Evolutionary conservation across 2,113 vertebrate species (phyloP).

Genomic region (Ancistrus triradiatus): DNA sequence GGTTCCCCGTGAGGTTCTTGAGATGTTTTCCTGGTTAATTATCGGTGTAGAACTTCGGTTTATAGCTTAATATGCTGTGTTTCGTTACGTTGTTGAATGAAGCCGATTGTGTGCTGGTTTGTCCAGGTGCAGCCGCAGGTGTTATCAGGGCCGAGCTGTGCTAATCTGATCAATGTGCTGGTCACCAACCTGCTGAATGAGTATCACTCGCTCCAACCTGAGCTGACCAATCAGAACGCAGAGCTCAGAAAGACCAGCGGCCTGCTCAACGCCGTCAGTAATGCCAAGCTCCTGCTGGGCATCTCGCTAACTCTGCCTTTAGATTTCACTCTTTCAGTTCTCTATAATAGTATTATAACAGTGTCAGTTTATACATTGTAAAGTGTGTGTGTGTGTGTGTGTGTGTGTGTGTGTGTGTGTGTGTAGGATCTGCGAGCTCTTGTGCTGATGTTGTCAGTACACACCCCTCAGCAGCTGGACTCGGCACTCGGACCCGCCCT

Average conservation of each 20-base stretch:
- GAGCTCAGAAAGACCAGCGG: conserved; percentile 93
- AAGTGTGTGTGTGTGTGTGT: conserved; percentile 13
- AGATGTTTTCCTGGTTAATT: no score
- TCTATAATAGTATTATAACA: not conserved
- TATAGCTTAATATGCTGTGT: not conserved
- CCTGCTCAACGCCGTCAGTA: conserved; percentile 90
- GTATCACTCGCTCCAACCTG: conserved; percentile 86
- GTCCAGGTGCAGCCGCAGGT: conserved; percentile 87
- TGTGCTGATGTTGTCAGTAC: conserved; percentile 88
- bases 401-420: conserved; percentile 12
- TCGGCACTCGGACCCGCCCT: conserved; percentile 86
- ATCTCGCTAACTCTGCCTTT: no score
- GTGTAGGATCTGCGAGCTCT: conserved; percentile 87
- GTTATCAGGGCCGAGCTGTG: conserved; percentile 90
- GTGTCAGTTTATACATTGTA: no score
- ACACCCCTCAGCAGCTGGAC: conserved; percentile 85
- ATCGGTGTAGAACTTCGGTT: no score
- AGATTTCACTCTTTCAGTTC: no score
- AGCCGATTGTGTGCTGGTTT: not conserved
- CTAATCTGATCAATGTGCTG: conserved; percentile 86
- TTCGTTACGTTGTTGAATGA: not conserved
- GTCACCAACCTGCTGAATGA: conserved; percentile 93
- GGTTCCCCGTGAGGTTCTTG: not conserved
- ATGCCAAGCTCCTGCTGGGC: no score
- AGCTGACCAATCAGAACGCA: conserved; percentile 80